These are phyloP conservation scores for Lepeophtheirus salmonis DNA, from an alignment of 1,140 invertebrate species.

Conservation along the genomic window DNA sequence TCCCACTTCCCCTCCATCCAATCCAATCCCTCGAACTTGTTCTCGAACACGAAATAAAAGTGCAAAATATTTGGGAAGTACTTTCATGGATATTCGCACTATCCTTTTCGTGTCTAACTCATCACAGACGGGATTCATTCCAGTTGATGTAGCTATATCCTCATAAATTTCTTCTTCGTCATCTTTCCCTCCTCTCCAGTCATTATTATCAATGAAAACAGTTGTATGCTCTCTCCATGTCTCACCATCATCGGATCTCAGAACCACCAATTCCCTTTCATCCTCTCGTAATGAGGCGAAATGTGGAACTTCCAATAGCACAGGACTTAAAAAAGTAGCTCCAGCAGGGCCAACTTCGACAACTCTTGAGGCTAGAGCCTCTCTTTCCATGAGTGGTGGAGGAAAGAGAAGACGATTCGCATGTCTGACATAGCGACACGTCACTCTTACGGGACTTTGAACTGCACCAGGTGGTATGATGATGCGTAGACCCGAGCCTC, in stretches of 20 bases:
- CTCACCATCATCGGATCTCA: constrained; percentile 1
- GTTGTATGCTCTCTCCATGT: constrained; percentile 1
- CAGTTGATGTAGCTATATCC: neutral
- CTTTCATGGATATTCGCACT: neutral
- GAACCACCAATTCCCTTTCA: neutral
- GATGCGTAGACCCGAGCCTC: constrained; percentile 7
- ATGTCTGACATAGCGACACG: neutral
- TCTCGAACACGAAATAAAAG: neutral
- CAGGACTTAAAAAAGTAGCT: neutral
- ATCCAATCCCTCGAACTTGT: neutral
- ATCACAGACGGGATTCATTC: neutral
- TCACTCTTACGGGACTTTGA: neutral
- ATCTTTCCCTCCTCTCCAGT: neutral
- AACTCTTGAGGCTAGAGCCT: constrained; percentile 9
- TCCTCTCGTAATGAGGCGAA: neutral
- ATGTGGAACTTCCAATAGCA: constrained; percentile 1
- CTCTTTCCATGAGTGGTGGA: constrained; percentile 7
- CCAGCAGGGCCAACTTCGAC: neutral
- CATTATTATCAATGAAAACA: neutral
- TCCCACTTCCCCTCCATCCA: neutral
- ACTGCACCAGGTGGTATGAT: constrained; percentile 10
- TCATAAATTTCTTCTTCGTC: neutral
- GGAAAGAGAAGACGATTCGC: neutral
- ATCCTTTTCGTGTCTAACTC: neutral
- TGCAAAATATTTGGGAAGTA: neutral